Conservation (phyloP, 64 coral and sea anemone genomes). For the Astreopora myriophthalma region DNA sequence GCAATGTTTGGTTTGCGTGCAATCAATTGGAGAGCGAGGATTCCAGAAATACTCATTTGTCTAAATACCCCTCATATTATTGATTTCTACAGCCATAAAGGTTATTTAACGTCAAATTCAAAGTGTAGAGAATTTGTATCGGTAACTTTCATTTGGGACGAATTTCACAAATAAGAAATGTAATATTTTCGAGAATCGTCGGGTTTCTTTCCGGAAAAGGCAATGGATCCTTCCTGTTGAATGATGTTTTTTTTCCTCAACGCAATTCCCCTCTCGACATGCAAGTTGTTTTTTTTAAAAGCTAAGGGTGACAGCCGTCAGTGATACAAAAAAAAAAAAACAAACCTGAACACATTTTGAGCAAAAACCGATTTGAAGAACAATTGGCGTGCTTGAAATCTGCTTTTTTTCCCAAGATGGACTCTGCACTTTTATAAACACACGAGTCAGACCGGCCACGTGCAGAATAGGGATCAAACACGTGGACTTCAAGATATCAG, state of each 20-base stretch:
- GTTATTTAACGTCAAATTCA: background rate
- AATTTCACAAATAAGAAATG: too few species aligned
- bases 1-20: background rate
- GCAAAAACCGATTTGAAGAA: too few species aligned
- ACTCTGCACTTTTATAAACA: background rate
- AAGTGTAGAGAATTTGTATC: background rate
- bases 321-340: too few species aligned
- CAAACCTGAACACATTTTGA: background rate
- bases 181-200: too few species aligned
- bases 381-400: background rate
- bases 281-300: too few species aligned
- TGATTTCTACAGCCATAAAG: background rate
- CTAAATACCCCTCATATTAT: background rate
- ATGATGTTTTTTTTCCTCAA: too few species aligned
- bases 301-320: too few species aligned
- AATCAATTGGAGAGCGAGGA: background rate
- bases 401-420: background rate
- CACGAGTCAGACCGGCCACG: background rate
- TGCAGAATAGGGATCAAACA: background rate
- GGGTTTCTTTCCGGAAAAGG: too few species aligned
- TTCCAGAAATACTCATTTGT: background rate
- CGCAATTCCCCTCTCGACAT: too few species aligned
- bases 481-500: background rate
- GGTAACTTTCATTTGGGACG: too few species aligned
- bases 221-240: too few species aligned